phyloP scores from a whole-genome alignment of 2,797 vertebrate species.

The Dendrocincla fuliginosa region DNA sequence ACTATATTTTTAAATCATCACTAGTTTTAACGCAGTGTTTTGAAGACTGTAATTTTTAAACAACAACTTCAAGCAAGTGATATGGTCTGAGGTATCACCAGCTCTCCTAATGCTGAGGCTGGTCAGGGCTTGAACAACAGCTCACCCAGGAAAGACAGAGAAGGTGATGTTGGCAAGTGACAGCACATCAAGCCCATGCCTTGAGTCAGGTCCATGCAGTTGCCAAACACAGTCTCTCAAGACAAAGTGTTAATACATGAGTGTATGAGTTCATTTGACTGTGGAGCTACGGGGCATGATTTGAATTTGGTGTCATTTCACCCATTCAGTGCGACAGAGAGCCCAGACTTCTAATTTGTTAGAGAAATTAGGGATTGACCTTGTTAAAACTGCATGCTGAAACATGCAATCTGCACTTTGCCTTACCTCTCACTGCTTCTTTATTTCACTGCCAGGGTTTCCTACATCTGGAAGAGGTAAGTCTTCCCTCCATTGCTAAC shows the following conservation, averaged over 20 bases:
- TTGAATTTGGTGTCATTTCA: conserved; percentile 24
- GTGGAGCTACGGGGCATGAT: background rate
- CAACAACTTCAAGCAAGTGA: background rate
- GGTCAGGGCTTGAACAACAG: background rate
- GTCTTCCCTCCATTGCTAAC: background rate
- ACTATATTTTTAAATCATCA: background rate
- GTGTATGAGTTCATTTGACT: background rate
- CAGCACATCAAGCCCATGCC: background rate
- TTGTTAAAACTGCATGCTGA: background rate
- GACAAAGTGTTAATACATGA: background rate
- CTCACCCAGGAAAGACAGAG: background rate
- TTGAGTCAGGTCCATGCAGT: background rate
- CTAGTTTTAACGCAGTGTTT: background rate
- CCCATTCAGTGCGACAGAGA: background rate
- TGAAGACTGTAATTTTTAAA: background rate
- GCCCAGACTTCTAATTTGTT: conserved; percentile 36
- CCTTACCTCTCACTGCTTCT: background rate
- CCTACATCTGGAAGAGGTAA: background rate
- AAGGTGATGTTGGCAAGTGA: background rate
- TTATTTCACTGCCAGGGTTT: background rate
- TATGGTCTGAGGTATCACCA: background rate
- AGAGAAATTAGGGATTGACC: conserved; percentile 20
- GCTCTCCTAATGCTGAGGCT: background rate
- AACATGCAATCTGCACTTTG: background rate
- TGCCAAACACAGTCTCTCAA: background rate